Conservation (phyloP, 2,888 invertebrate species). For the Apamea sordens region DNA sequence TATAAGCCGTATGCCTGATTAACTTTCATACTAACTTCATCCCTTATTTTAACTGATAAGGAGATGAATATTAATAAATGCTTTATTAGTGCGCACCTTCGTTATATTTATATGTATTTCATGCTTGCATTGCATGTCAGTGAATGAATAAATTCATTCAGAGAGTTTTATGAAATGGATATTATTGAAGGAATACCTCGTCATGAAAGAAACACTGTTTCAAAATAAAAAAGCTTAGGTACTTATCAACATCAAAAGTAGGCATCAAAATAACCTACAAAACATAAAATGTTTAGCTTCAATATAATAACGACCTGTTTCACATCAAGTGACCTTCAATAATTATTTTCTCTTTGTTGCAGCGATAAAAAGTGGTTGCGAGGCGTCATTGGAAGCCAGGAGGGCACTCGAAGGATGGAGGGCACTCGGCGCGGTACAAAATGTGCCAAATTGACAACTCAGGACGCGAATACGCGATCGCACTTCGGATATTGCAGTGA, state of each 20-base stretch:
- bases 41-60: not conserved
- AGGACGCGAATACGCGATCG: conserved; percentile 73
- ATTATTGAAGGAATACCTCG: not conserved
- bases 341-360: conserved; percentile 76
- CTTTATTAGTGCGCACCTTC: not conserved
- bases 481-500: conserved; percentile 78
- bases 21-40: not conserved
- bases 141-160: not conserved
- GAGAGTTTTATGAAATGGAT: not conserved
- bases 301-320: conserved; percentile 73
- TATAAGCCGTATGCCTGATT: not conserved
- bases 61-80: not conserved
- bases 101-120: not conserved
- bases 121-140: not conserved
- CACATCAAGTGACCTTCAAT: conserved; percentile 76
- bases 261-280: conserved; percentile 21
- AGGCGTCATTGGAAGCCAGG: conserved; percentile 75
- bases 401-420: conserved; percentile 74
- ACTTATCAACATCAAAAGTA: conserved; percentile 15
- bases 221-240: not conserved
- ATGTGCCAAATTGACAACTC: conserved; percentile 86
- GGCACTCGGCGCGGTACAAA: conserved; percentile 80
- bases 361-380: conserved; percentile 80
- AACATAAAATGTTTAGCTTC: conserved; percentile 32
- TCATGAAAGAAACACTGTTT: not conserved